phyloP scores from a whole-genome alignment of 2,113 vertebrate genomes.

The Myodes glareolus region DNA sequence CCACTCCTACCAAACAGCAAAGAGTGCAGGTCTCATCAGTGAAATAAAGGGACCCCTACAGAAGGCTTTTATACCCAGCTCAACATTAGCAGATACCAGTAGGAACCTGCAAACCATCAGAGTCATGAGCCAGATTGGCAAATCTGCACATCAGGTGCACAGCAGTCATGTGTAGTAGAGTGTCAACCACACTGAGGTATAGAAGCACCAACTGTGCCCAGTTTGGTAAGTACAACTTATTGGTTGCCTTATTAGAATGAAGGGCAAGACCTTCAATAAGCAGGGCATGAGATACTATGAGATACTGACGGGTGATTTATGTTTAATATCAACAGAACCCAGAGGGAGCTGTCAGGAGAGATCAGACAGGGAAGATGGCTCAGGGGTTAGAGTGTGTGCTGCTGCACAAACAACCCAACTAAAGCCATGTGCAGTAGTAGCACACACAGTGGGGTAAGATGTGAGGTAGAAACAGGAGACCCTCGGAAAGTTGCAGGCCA shows the following conservation, averaged over 20 bases:
- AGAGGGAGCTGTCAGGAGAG: background rate
- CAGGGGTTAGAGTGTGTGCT: background rate
- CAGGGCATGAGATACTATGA: background rate
- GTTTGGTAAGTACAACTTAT: background rate
- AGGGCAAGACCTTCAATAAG: background rate
- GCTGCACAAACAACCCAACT: background rate
- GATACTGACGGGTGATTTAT: background rate
- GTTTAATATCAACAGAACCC: background rate
- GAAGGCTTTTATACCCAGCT: conserved; percentile 34
- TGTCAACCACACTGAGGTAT: background rate
- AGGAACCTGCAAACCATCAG: background rate
- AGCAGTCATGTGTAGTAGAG: fast-evolving
- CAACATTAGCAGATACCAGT: background rate
- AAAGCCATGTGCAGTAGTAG: no score
- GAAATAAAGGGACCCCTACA: background rate
- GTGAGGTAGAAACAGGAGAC: background rate
- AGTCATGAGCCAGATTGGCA: background rate
- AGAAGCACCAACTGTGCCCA: background rate
- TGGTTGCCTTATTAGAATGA: background rate
- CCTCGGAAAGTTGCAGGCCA: background rate
- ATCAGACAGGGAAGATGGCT: background rate
- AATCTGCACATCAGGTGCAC: background rate
- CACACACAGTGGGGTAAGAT: no score
- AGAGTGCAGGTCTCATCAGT: background rate
- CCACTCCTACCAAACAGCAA: background rate